Evolutionary conservation across 2,888 invertebrate genomes (phyloP), one percentile per base, ranked within the genome.

Genomic region (Sarcophaga variegata): DNA sequence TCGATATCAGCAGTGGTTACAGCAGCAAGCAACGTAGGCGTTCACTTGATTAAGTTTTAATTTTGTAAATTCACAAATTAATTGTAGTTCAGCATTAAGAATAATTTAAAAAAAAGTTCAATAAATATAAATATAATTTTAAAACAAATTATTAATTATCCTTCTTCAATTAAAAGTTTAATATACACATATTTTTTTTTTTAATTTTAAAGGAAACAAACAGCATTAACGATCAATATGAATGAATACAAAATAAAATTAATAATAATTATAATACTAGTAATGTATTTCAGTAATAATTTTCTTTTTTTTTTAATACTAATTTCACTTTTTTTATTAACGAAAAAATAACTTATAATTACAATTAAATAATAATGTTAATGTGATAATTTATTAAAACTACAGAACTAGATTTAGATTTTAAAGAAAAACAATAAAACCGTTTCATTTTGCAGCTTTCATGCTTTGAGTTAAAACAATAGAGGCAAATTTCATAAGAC

Each of bases 11-110:
- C 14, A 75, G 83, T 37, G 79, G 70, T 22, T 83, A 88, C 27
- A 88, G 82, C 49, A 87, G 82, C 49, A 87, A 82, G 62, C 81
- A 86, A 80, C 89, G 89, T 59, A 89, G 92, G 54, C 90, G 92
- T 82, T 92, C 92, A 14, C 88, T 92, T 70, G 92, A 92, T 88
- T 92, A 91, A 81, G 22, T 67, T 71, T 62, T 59, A 25, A 70
- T 54, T 27, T 64, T 72, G 66, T 78, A 81, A 81, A 81, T 79
- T 83, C 78, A 67, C 82, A 88, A 85, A 80, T 12, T 84, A 81
- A 14, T 66, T 69, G 37, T 79, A 86, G 37, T 49, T 25, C 20
- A 59, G 54, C 54, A 14, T 54, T 54, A 54, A 54, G 54, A 54
- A 54, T 49, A 54, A 12, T 54, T 54, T 54, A 80, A 69, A 63